These are phyloP conservation scores for Melanaphis sacchari DNA, from an alignment of 1,140 invertebrate species.

Conservation along the genomic window DNA sequence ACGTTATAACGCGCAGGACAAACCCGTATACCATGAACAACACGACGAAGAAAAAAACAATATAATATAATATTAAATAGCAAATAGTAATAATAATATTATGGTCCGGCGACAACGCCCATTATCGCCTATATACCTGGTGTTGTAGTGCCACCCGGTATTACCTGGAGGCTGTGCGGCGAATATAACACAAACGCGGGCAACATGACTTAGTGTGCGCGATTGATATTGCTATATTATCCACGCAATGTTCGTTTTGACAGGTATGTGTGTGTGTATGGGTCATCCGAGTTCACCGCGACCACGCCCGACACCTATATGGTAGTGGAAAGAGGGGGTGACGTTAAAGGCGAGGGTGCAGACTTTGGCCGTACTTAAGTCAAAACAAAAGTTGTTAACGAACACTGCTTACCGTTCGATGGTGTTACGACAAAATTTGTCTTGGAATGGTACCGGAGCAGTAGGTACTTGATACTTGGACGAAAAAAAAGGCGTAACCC, in stretches of 20 bases:
- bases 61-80: background rate
- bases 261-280: background rate
- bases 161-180: slow-evolving; percentile 10
- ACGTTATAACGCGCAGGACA: background rate
- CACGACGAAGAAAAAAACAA: background rate
- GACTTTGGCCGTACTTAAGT: background rate
- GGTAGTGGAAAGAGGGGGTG: background rate
- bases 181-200: background rate
- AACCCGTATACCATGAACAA: background rate
- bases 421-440: too few species aligned
- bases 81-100: background rate
- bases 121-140: background rate
- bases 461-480: too few species aligned
- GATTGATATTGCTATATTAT: slow-evolving; percentile 24
- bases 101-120: slow-evolving; percentile 39
- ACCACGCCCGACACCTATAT: background rate
- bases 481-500: too few species aligned
- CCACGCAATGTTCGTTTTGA: slow-evolving; percentile 29
- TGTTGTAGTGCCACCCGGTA: background rate
- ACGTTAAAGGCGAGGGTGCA: background rate
- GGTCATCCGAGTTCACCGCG: slow-evolving; percentile 18
- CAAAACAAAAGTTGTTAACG: too few species aligned
- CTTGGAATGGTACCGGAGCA: too few species aligned
- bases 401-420: too few species aligned
- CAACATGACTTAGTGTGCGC: background rate